Evolutionary conservation across 37 sponge, comb jelly and placozoan genomes (phyloP).

Genomic region (Spongilla lacustris): DNA sequence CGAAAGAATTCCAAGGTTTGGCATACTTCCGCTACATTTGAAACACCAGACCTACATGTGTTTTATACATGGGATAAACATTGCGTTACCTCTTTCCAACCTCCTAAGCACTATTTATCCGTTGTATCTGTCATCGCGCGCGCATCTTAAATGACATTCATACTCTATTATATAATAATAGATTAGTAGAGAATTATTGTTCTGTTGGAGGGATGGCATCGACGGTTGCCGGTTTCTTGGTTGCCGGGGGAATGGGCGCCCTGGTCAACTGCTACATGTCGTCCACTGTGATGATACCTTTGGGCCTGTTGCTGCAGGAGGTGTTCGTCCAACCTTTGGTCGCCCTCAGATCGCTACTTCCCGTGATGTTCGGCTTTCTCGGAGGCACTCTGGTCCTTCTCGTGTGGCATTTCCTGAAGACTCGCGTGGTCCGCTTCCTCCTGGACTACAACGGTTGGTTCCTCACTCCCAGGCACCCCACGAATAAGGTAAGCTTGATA

Average conservation of each 20-base stretch:
- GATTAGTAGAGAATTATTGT: too few species aligned
- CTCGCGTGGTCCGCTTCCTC: conserved; percentile 43
- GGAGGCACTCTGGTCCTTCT: conserved; percentile 53
- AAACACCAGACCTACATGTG: too few species aligned
- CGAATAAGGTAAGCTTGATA: conserved; percentile 43
- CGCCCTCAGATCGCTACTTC: conserved; percentile 22
- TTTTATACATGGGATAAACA: too few species aligned
- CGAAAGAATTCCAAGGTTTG: too few species aligned
- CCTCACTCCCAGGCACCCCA: conserved; percentile 52
- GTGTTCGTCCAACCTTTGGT: conserved; percentile 39
- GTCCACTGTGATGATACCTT: not conserved
- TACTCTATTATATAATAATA: too few species aligned
- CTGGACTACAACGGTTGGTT: conserved; percentile 77
- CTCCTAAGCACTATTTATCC: too few species aligned
- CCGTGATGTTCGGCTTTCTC: conserved; percentile 51
- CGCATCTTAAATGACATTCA: too few species aligned
- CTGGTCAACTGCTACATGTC: conserved; percentile 50
- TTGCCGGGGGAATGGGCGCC: conserved; percentile 62
- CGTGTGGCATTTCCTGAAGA: conserved; percentile 59
- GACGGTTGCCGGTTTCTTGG: conserved; percentile 4
- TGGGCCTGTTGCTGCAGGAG: conserved; percentile 21
- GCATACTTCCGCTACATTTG: too few species aligned
- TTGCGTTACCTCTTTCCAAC: too few species aligned
- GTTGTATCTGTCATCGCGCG: too few species aligned
- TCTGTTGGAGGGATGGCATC: too few species aligned